These are phyloP conservation scores for Bolinopsis microptera DNA, from an alignment of 37 sponge, comb jelly and placozoan genomes.

Conservation along the genomic window DNA sequence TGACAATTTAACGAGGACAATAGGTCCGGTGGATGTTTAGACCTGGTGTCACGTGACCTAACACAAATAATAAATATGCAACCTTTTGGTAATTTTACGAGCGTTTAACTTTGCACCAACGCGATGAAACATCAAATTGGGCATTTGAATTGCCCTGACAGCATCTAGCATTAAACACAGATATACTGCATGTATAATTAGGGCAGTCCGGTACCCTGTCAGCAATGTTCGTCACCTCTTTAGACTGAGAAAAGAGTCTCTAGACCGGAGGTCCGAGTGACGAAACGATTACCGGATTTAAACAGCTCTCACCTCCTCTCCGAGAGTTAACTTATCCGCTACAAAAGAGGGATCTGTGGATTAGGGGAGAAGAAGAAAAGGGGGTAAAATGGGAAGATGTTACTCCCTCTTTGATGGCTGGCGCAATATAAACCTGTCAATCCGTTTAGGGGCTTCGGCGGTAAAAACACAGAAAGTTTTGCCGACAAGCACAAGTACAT, in stretches of 20 bases:
- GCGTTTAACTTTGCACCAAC: not conserved
- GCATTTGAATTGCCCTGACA: not conserved
- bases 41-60: not conserved
- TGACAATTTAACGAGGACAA: not conserved
- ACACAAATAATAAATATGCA: not conserved
- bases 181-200: not conserved
- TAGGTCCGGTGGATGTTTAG: not conserved
- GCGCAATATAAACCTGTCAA: not conserved
- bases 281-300: not conserved
- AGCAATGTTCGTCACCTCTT: not conserved
- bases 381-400: not conserved
- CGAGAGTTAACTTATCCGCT: no score
- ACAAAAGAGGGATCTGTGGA: no score
- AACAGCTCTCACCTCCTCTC: not conserved
- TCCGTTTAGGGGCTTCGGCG: not conserved
- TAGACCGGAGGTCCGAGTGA: not conserved
- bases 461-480: not conserved
- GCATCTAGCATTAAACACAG: not conserved
- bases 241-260: not conserved
- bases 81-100: not conserved
- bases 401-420: not conserved
- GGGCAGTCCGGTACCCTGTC: not conserved
- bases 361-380: not conserved
- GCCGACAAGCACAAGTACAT: not conserved
- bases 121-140: not conserved